Conservation (phyloP, 1,140 invertebrate genomes). For the Philotrypesis tridentata region DNA sequence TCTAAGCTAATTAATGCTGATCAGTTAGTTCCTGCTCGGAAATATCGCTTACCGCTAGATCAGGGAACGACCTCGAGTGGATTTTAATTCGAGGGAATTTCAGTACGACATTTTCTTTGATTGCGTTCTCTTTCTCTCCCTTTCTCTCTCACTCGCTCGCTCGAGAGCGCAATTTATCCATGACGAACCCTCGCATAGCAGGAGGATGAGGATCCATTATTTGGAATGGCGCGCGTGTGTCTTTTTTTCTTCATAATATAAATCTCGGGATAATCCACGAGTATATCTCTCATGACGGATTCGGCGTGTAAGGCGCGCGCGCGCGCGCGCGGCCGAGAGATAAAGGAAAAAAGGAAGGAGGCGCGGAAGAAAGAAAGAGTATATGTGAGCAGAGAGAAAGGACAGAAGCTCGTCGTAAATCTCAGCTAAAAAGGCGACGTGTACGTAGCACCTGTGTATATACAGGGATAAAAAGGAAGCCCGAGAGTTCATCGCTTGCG, state of each 20-base stretch:
- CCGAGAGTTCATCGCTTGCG: neutral
- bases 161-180: neutral
- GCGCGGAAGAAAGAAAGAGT: no score
- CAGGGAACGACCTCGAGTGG: neutral
- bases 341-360: neutral
- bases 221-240: neutral
- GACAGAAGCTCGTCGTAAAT: neutral
- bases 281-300: neutral
- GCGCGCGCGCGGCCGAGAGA: neutral
- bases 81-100: neutral
- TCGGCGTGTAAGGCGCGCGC: neutral
- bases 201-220: neutral
- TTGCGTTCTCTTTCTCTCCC: neutral
- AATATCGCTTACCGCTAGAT: conserved; percentile 10
- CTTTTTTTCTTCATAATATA: neutral
- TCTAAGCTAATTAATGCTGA: conserved; percentile 35
- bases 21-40: conserved; percentile 40
- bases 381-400: no score
- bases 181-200: no score
- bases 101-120: neutral
- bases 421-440: neutral
- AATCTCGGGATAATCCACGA: neutral
- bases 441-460: neutral
- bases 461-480: neutral
- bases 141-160: no score